Base-by-base conservation (phyloP, 2,113 vertebrate genomes). In the Macrotis lagotis region DNA sequence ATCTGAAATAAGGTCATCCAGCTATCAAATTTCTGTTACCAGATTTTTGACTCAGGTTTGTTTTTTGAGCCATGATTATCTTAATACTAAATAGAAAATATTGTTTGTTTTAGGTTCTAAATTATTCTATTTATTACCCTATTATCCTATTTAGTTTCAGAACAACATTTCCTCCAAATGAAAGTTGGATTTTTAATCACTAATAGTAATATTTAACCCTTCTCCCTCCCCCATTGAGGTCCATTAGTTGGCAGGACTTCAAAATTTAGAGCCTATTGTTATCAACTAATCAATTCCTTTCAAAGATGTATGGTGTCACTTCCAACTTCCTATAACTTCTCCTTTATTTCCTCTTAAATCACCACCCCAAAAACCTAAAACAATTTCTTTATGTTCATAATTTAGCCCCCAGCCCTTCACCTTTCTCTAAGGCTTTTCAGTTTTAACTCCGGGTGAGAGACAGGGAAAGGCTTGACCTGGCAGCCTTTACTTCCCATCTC, bases 161-260 rank as follows among this genome's bases (percentile, higher is more conserved):
- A 66, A 37, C 55, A 66, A 37, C 31, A 66, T 66, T 66, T 66
- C 37, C 0, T 66, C 31, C 55, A 66, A 66, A 37, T 37, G 28
- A 66, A 66, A 37, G 2, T 3, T 37, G 10, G 28, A 37, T 37
- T 66, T 66, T 66, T 66, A 66, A 66, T 66, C 55, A 66, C 55
- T 66, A 37, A 37, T 37, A 31, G 0, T 37, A 66, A 59, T 10
- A 31, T 31, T 3, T 31, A 31, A 59, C 22, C 1, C 14, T 59
- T 0, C 3, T 31, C 31, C 55, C 9, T 11, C 51, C 51, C 51
- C 51, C 2, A 0, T 28, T 11, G 2, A 8, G 19, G 1, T 2
- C 55, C 55, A 66, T 37, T 37, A 37, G 11, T 37, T 66, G 55
- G 31, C 55, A 53, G 25, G 25, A 26, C 52, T 53, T 53, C 25